Evolutionary conservation across 2,888 invertebrate species (phyloP), one percentile per base, ranked within the genome.

Genomic region (Sicus ferrugineus): DNA sequence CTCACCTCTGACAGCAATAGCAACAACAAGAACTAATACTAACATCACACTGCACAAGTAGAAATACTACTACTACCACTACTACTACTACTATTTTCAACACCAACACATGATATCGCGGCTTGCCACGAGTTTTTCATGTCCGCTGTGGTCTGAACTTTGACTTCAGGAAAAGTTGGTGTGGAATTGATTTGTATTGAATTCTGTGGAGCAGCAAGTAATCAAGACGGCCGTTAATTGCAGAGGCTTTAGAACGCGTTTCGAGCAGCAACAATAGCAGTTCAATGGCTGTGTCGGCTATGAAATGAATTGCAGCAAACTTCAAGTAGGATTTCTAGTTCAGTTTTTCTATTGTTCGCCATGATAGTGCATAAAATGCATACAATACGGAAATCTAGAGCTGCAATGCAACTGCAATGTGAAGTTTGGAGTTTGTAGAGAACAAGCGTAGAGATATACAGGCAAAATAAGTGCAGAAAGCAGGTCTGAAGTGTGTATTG

Each of bases 141-240:
- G 62, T 21, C 28, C 46, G 50, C 61, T 34, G 61, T 61, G 26
- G 21, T 38, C n/a, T 54, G 52, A 61, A 52, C 62, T 38, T 62
- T 68, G 62, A 68, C 68, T 26, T 52, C 46, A 54, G 34, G 54
- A 28, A 65, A 42, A 42, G 38, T 31, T 52, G 19, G 26, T 31
- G 14, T 65, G 52, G 26, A 54, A 34, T 54, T 65, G 65, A 34
- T 54, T 65, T 34, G 23, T 11, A 52, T 65, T 54, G 65, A 34
- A 52, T 65, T 23, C 52, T 26, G 16, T 62, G 23, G 54, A 54
- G 28, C 6, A 54, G 23, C 14, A 23, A 52, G 11, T 14, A 54
- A 54, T 54, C 26, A 16, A 54, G 54, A 28, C 54, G 28, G 54
- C 54, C 54, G 54, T 54, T 54, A 54, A 54, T 54, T 54, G 54